These are phyloP conservation scores for Coregonus sp. DNA, from an alignment of 2,797 vertebrate species.

Conservation along the genomic window DNA sequence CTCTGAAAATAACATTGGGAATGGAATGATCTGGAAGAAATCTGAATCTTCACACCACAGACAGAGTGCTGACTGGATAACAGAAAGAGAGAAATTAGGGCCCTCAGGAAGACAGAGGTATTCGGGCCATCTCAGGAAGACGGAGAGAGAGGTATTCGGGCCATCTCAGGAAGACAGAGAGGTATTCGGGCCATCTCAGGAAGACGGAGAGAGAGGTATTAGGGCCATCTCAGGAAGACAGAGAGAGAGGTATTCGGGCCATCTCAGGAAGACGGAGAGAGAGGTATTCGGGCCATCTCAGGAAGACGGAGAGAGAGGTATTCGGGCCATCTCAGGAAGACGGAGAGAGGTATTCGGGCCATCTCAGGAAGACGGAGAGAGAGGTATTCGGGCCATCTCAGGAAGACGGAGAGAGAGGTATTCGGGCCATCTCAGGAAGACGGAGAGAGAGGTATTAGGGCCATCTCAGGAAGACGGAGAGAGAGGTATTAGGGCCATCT, in stretches of 20 bases:
- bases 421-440: too few relatives aligned
- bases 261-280: not conserved
- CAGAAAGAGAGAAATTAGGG: too few relatives aligned
- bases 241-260: not conserved
- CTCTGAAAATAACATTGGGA: not conserved
- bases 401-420: too few relatives aligned
- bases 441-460: too few relatives aligned
- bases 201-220: not conserved
- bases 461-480: not conserved
- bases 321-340: too few relatives aligned
- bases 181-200: not conserved
- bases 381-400: too few relatives aligned
- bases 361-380: not conserved
- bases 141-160: too few relatives aligned
- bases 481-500: not conserved
- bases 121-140: too few relatives aligned
- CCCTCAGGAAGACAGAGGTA: too few relatives aligned
- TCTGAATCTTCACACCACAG: not conserved
- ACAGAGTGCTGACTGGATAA: not conserved
- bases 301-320: not conserved
- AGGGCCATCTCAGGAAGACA: too few relatives aligned
- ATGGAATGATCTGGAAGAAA: not conserved
- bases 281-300: not conserved
- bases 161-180: not conserved
- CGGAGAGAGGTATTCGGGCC: not conserved